phyloP scores from a whole-genome alignment of 1,140 invertebrate genomes.

The Samia ricini region DNA sequence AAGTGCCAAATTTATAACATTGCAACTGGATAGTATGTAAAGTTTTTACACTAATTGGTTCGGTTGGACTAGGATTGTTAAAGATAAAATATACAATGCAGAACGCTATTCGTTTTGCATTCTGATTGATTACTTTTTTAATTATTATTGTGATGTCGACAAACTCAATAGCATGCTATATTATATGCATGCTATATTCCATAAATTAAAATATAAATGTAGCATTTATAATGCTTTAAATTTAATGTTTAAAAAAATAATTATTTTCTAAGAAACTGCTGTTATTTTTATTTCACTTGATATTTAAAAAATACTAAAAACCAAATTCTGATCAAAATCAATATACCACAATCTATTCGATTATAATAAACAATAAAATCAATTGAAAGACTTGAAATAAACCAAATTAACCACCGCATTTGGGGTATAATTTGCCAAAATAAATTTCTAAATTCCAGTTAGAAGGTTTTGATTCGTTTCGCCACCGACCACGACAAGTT shows the following conservation, averaged over 20 bases:
- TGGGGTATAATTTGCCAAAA: conserved; percentile 58
- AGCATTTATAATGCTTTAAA: too few relatives aligned
- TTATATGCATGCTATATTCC: background rate
- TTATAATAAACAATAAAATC: conserved; percentile 31
- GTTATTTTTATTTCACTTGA: too few relatives aligned
- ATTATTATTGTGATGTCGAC: conserved; percentile 20
- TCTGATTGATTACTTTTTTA: conserved; percentile 68
- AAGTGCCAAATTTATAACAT: conserved; percentile 76
- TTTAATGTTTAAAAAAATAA: too few relatives aligned
- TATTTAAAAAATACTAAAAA: too few relatives aligned
- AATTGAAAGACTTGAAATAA: conserved; percentile 31
- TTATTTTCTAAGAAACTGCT: too few relatives aligned
- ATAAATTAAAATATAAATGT: too few relatives aligned
- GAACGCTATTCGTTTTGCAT: conserved; percentile 68
- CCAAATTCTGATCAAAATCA: too few relatives aligned
- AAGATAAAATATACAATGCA: conserved; percentile 75
- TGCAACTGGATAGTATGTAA: conserved; percentile 57
- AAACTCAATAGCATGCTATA: background rate
- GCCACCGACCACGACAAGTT: conserved; percentile 69
- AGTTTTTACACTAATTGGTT: conserved; percentile 74
- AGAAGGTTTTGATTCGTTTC: conserved; percentile 66
- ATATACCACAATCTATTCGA: background rate
- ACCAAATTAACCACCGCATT: conserved; percentile 48
- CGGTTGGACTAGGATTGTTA: conserved; percentile 71
- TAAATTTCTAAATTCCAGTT: conserved; percentile 70